Base-by-base conservation (phyloP, 2,113 vertebrate species). In the Apaloderma vittatum region DNA sequence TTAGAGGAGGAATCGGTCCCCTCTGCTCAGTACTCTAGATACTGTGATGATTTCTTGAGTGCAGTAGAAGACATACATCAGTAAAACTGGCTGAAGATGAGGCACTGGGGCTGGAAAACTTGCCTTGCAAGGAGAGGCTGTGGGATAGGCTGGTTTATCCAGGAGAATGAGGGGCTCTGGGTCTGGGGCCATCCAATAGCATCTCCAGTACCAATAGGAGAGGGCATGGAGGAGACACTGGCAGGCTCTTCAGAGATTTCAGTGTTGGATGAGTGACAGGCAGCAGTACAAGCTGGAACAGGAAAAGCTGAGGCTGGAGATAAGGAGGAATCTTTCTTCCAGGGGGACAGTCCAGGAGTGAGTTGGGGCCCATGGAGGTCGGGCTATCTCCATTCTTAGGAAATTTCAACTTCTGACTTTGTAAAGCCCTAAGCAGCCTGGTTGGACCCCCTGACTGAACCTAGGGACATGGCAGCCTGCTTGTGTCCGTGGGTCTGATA, bases 191-290 rank as follows among this genome's bases (percentile, higher is more conserved):
- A 65, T 58, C 7, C 30, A 55, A 7, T 10, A 43, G 26, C 22
- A 17, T 72, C 12, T 54, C 10, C 1, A 1, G 5, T 30, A 67
- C 15, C 3, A n/a, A 16, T 17, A 30, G 24, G 7, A 54, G 7
- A 54, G 24, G 9, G 14, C 3, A 6, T 21, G 17, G 45, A 83
- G 26, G 26, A 66, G n/a, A 54, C 3, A 5, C 18, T 32, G 18
- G 18, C 1, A 4, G 27, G 8, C 18, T 67, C 13, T 57, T 68
- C 27, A 36, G 36, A 55, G 11, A 9, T 70, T 45, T 65, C 21
- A 1, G 1, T 58, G 24, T 8, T 1, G 1, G 13, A 61, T 30
- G 4, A 7, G 51, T 54, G n/a, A 54, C 34, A 61, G 24, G 14
- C 29, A 54, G 73, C 24, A 40, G 40, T 40, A 61, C 12, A 55